Conservation (phyloP, 2,797 vertebrate species). For the Sebastes nivosus region DNA sequence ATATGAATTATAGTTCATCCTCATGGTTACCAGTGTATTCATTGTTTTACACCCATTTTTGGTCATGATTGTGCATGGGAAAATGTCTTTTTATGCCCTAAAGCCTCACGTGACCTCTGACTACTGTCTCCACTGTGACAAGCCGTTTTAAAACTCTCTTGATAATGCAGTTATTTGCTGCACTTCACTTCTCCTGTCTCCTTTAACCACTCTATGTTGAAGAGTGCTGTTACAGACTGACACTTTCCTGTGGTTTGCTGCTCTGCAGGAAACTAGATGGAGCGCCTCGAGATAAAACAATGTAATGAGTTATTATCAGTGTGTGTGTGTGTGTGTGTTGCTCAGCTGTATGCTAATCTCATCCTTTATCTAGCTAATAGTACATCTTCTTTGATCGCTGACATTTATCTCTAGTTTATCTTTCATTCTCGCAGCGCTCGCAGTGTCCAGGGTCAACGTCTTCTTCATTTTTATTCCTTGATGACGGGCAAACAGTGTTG, state of each 20-base stretch:
- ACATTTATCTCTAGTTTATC: conserved; percentile 32
- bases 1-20: not conserved
- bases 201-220: conserved; percentile 54
- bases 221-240: conserved; percentile 70
- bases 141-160: not conserved
- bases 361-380: conserved; percentile 20
- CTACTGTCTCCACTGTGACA: not conserved
- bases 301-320: conserved; percentile 60
- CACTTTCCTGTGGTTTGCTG: conserved; percentile 72
- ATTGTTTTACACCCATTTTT: not conserved
- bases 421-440: conserved; percentile 2
- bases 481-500: not conserved
- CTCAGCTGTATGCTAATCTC: conserved; percentile 6
- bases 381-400: conserved; percentile 25
- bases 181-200: conserved; percentile 49
- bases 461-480: conserved; percentile 13
- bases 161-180: not conserved
- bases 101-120: not conserved
- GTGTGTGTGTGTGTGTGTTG: conserved; percentile 2
- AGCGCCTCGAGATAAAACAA: conserved; percentile 67
- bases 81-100: not conserved
- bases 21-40: not conserved
- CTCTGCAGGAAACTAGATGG: conserved; percentile 65
- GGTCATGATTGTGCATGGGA: not conserved
- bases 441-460: conserved; percentile 9